Base-by-base conservation (phyloP, 2,113 vertebrate species). In the Choloepus hoffmanni region DNA sequence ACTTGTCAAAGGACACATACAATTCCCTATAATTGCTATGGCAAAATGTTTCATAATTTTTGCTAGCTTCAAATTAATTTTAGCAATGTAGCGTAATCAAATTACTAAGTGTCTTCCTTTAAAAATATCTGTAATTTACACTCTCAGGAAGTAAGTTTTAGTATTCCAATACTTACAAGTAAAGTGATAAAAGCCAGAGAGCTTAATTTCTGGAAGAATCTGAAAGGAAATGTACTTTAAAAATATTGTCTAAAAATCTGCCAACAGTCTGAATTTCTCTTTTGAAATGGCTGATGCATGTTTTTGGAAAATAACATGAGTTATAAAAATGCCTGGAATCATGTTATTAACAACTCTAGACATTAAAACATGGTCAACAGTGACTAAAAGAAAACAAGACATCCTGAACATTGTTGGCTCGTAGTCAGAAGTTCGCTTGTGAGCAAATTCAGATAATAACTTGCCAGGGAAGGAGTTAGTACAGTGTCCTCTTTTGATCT, bases 1-100 rank as follows among this genome's bases (percentile, higher is more conserved):
- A 97, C 90, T 96, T 98, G 97, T 98, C 96, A 97, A 92, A 81
- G 96, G 90, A 93, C 89, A 70, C 95, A 89, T 95, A 97, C 94
- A 96, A 48, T 92, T 97, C 94, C 83, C 73, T 36, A 94, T 93
- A 97, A 96, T 92, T 92, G 55, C 3, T 30, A 72, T 60, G 94
- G 79, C 14, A 90, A 63, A 88, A n/a, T 88, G 67, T 72, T 89
- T 89, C 76, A 82, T 91, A 97, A 95, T 95, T 96, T 95, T 68
- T 87, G 26, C 43, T 95, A 68, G 96, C 95, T 97, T 96, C 62
- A 94, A 77, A 90, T 96, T 97, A 96, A 96, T 97, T 95, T 63
- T 78, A 98, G 94, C 85, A 97, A 97, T 88, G n/a, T 81, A 95
- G 88, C 90, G 97, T 97, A 95, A 98, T 97, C 89, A 97, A 70